Conservation (phyloP, 1,140 invertebrate species). For the Ceratina japonica region DNA sequence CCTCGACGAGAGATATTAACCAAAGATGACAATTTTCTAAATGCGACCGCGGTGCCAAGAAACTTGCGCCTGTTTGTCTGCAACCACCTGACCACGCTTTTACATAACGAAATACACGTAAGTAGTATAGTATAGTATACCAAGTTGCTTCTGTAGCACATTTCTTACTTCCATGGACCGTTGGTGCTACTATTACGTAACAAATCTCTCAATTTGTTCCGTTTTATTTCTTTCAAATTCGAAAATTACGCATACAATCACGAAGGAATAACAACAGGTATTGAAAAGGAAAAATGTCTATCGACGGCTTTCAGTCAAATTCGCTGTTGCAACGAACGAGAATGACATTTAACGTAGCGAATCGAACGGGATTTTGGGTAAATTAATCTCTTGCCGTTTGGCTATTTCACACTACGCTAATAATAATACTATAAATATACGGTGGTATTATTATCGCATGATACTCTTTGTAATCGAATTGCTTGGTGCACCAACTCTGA, state of each 20-base stretch:
- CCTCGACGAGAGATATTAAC: background rate
- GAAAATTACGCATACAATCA: conserved; percentile 15
- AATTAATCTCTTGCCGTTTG: too few species aligned
- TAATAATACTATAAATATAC: too few species aligned
- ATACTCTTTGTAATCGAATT: too few species aligned
- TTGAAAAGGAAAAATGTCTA: conserved; percentile 7
- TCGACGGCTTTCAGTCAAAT: background rate
- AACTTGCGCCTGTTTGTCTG: background rate
- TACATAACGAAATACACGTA: conserved; percentile 17
- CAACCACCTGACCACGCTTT: background rate
- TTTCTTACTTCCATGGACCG: conserved; percentile 12
- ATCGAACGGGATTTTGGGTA: too few species aligned
- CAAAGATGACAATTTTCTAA: conserved; percentile 23
- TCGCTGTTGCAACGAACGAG: background rate
- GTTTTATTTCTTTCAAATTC: background rate
- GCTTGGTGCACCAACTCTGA: background rate
- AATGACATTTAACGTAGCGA: too few species aligned
- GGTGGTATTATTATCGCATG: too few species aligned
- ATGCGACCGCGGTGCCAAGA: background rate
- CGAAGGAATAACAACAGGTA: background rate
- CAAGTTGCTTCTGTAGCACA: background rate
- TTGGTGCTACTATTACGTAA: background rate
- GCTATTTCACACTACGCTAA: too few species aligned
- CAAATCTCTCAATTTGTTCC: background rate
- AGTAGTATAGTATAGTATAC: too few species aligned